Conservation (phyloP, 1,140 invertebrate genomes). For the Microplitis demolitor region DNA sequence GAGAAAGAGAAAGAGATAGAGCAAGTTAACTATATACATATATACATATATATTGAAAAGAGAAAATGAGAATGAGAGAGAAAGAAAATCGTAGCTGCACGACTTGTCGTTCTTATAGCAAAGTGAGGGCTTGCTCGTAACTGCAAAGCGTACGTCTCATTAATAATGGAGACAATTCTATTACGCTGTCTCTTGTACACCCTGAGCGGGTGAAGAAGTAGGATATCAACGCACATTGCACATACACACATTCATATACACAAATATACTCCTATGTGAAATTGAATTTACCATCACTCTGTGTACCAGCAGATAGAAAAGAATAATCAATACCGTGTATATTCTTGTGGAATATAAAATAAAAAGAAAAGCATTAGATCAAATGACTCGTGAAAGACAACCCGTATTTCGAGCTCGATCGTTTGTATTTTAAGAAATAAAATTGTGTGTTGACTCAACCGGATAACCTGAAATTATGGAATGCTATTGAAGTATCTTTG, state of each 20-base stretch:
- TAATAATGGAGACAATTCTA: conserved; percentile 46
- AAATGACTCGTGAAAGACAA: not conserved
- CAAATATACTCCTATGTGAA: no score
- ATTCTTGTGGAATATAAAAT: not conserved
- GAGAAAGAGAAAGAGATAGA: conserved; percentile 2
- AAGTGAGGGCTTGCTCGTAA: conserved; percentile 2
- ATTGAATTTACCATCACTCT: no score
- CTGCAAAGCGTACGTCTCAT: conserved; percentile 25
- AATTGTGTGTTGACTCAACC: not conserved
- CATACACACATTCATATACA: not conserved
- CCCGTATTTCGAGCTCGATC: not conserved
- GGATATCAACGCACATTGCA: conserved; percentile 12
- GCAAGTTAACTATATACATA: no score
- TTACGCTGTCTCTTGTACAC: conserved; percentile 30
- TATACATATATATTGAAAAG: not conserved
- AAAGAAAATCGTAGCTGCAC: conserved; percentile 1
- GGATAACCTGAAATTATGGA: not conserved
- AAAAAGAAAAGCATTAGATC: conserved; percentile 9
- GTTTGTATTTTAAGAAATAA: not conserved
- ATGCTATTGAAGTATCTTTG: not conserved
- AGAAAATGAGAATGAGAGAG: not conserved
- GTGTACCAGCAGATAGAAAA: not conserved
- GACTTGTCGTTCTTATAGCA: conserved; percentile 11
- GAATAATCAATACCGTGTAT: not conserved
- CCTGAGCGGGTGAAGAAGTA: not conserved